Evolutionary conservation across 2,797 vertebrate species (phyloP).

Genomic region (Myiothlypis coronata): DNA sequence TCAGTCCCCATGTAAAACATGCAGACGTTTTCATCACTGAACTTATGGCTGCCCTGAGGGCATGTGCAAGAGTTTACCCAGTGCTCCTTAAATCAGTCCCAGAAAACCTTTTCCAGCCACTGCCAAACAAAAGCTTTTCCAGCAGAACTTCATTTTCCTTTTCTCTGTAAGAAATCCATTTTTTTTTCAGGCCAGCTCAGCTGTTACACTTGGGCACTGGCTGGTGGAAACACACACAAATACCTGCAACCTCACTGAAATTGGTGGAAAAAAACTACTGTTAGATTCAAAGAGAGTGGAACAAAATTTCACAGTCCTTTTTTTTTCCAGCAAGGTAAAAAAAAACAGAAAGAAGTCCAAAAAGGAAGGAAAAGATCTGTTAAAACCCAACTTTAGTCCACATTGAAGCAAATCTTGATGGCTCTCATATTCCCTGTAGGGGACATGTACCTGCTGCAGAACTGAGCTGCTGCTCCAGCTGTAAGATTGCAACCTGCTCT

Average conservation of each 20-base stretch:
- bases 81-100: conserved; percentile 32
- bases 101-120: conserved; percentile 34
- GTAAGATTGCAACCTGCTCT: background rate
- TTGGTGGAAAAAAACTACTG: background rate
- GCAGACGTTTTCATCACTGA: conserved; percentile 15
- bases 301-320: background rate
- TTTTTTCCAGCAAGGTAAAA: background rate
- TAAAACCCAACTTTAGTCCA: background rate
- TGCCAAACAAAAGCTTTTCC: conserved; percentile 32
- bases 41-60: conserved; percentile 1
- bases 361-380: background rate
- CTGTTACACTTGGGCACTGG: background rate
- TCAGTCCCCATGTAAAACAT: background rate
- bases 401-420: background rate
- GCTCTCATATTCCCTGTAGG: background rate
- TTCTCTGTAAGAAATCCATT: background rate
- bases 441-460: background rate
- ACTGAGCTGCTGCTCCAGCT: background rate
- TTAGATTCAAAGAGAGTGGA: background rate
- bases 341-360: background rate
- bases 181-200: background rate
- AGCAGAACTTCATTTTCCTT: background rate
- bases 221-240: background rate
- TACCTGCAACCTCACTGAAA: background rate
- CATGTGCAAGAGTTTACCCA: conserved; percentile 2